Evolutionary conservation across 2,888 invertebrate species (phyloP).

Genomic region (Chymomyza caudatula): DNA sequence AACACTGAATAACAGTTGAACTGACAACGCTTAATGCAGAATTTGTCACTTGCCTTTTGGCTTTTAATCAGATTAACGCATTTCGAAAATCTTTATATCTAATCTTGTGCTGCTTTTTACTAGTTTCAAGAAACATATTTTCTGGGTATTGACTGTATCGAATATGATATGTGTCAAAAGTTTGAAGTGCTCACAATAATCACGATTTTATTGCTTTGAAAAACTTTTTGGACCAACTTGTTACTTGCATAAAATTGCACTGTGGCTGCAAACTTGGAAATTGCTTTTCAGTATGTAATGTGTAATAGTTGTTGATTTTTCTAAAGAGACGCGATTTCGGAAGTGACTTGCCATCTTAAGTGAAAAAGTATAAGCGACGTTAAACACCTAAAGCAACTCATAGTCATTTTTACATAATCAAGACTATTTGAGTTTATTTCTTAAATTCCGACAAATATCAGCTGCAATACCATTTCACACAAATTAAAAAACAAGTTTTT

Average conservation of each 20-base stretch:
- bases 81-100: not conserved
- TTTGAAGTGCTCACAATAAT: not conserved
- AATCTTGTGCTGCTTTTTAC: not conserved
- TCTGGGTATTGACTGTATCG: not conserved
- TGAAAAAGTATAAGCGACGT: too few species aligned
- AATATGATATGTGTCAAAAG: not conserved
- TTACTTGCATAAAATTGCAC: not conserved
- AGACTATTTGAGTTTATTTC: too few species aligned
- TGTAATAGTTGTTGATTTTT: too few species aligned
- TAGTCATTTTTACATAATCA: too few species aligned
- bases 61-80: not conserved
- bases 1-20: not conserved
- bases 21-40: not conserved
- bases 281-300: not conserved
- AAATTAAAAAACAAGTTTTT: too few species aligned
- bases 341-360: too few species aligned
- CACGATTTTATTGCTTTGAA: not conserved
- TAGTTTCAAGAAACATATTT: not conserved
- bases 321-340: too few species aligned
- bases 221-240: not conserved
- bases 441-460: too few species aligned
- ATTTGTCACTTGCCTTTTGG: not conserved
- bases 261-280: not conserved
- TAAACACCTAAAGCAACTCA: too few species aligned
- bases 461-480: too few species aligned